A percentile compares a stretch with the other conserved stretches of the same genome.
phyloP scores from a whole-genome alignment of 92 coral and sea anemone species.

The Epizoanthus ramosus region DNA sequence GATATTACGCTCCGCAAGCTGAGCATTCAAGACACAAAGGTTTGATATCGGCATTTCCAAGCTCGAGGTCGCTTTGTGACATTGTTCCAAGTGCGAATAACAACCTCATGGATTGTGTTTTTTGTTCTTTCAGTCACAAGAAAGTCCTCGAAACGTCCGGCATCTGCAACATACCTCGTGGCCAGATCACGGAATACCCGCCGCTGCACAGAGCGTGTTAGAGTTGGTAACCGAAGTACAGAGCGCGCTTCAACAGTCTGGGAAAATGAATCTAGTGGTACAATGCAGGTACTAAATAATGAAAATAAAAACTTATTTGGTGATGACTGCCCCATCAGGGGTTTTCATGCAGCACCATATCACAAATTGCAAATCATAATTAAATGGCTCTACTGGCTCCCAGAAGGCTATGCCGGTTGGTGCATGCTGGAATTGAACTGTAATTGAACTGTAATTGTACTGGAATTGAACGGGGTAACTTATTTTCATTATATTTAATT shows the following conservation, averaged over 20 bases:
- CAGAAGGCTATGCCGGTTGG: no score
- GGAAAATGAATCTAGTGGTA: conserved; percentile 53
- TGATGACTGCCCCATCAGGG: no score
- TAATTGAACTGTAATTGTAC: no score
- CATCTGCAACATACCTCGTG: conserved; percentile 35
- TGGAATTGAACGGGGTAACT: no score
- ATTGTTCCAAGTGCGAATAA: not conserved
- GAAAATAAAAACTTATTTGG: no score
- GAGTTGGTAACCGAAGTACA: conserved; percentile 41
- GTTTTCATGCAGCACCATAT: no score
- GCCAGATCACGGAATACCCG: conserved; percentile 35
- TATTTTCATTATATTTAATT: no score
- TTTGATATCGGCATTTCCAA: not conserved
- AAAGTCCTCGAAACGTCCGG: not conserved
- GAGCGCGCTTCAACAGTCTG: conserved; percentile 49
- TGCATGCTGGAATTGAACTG: no score
- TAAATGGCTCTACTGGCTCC: no score
- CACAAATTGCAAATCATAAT: no score
- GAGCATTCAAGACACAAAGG: not conserved
- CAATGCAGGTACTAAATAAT: conserved; percentile 67
- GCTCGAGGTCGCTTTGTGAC: no score
- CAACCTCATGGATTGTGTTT: not conserved
- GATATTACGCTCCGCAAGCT: not conserved
- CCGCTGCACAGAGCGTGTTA: not conserved
- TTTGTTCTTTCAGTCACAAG: not conserved